Evolutionary conservation across 2,797 vertebrate genomes (phyloP).

Genomic region (Melanotaenia maccullochi): DNA sequence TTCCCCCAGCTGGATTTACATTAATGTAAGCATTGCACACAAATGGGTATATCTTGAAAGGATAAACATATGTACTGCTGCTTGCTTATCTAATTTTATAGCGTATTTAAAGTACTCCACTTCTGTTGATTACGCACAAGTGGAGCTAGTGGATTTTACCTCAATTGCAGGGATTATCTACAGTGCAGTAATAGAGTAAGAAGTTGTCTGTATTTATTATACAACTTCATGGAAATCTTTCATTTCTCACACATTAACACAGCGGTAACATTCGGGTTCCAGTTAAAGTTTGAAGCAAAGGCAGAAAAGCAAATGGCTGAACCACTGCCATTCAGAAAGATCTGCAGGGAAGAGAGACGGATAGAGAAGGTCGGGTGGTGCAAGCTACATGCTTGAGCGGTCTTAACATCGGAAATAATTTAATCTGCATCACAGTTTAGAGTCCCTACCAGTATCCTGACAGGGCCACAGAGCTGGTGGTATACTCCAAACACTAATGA

Average conservation of each 20-base stretch:
- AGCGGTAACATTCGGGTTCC: constrained; percentile 24
- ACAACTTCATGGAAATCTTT: not conserved
- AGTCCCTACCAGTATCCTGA: constrained; percentile 58
- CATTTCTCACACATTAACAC: constrained; percentile 1
- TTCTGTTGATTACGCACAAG: constrained; percentile 18
- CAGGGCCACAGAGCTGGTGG: constrained; percentile 54
- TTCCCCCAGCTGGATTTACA: constrained; percentile 50
- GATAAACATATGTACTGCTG: constrained; percentile 13
- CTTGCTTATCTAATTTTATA: constrained; percentile 25
- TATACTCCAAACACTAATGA: constrained; percentile 58
- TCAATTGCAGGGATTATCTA: constrained; percentile 14
- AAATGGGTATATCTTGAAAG: constrained; percentile 7
- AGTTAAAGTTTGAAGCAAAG: constrained; percentile 24
- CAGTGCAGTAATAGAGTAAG: not conserved
- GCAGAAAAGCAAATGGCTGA: constrained; percentile 41
- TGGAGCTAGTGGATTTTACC: constrained; percentile 15
- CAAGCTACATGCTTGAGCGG: constrained; percentile 62
- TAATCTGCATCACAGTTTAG: constrained; percentile 81
- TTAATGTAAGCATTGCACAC: constrained; percentile 3
- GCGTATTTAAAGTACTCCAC: constrained; percentile 35
- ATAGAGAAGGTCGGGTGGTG: constrained; percentile 40
- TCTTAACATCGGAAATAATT: constrained; percentile 78
- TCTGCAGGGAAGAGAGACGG: constrained; percentile 30
- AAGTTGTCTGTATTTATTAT: constrained; percentile 11
- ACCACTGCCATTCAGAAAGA: constrained; percentile 15